These are phyloP conservation scores for Drosophila kambysellisi DNA, from an alignment of 2,888 invertebrate species.

Conservation along the genomic window DNA sequence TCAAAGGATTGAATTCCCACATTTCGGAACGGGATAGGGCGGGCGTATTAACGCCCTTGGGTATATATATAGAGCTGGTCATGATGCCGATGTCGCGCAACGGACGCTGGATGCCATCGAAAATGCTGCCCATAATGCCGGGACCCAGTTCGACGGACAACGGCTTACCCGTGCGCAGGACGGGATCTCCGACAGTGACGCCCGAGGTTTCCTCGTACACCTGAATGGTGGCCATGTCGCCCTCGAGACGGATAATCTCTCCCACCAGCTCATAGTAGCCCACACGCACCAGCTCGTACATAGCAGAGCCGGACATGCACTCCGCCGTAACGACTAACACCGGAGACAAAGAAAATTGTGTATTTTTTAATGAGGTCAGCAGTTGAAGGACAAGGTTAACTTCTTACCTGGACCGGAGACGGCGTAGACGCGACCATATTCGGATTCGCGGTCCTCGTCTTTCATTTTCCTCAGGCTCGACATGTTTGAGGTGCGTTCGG, in stretches of 20 bases:
- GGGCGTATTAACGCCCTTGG: conserved; percentile 98
- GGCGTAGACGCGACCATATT: conserved; percentile 97
- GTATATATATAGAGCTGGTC: conserved; percentile 98
- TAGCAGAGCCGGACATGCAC: conserved; percentile 99
- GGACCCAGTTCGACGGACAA: conserved; percentile 99
- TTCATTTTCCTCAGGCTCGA: conserved; percentile 78
- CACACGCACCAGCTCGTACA: conserved; percentile 99
- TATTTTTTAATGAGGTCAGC: conserved; percentile 35
- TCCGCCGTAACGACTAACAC: conserved; percentile 97
- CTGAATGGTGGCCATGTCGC: conserved; percentile 99
- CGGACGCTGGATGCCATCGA: conserved; percentile 99
- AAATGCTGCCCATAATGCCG: conserved; percentile 99
- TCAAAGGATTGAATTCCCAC: conserved; percentile 96
- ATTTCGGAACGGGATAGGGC: conserved; percentile 90
- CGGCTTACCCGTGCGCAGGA: conserved; percentile 98
- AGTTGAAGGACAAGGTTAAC: conserved; percentile 54
- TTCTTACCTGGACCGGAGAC: conserved; percentile 97
- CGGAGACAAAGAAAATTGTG: background rate
- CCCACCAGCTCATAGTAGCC: conserved; percentile 99
- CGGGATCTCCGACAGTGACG: conserved; percentile 99
- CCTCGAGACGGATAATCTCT: conserved; percentile 99
- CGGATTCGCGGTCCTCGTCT: conserved; percentile 93
- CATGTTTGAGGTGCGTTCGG: conserved; percentile 68
- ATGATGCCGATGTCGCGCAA: conserved; percentile 96
- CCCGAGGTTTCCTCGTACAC: conserved; percentile 98